Evolutionary conservation across 2,888 invertebrate genomes (phyloP), one percentile per base, ranked within the genome.

Genomic region (Lasioglossum vierecki): DNA sequence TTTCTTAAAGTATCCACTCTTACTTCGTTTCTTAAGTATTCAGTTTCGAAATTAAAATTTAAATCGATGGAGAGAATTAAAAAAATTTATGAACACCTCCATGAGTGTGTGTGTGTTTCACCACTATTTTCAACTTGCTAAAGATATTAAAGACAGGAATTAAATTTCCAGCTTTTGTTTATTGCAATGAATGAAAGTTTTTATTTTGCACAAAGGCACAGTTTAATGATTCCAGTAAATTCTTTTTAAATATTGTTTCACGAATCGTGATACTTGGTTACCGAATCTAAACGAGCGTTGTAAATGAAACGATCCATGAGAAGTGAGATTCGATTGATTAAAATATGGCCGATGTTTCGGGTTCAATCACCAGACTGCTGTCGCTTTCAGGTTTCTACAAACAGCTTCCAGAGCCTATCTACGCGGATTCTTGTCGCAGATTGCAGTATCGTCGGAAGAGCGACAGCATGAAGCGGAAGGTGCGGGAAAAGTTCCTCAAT

Each of bases 381-480:
- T 84, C 84, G 88, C 84, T 82, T 89, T 63, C 95, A 96, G 96
- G 96, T 92, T 96, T 96, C 94, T 96, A 96, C 94, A 96, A 96
- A 94, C 96, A 96, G 93, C 95, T 96, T 89, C 96, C 96, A 78
- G 96, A 96, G 91, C 96, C 96, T 46, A 94, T 96, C 84, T 96
- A 96, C 84, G 96, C 96, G 81, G 96, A 96, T 91, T 95, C 96
- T 87, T 96, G 96, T 91, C 95, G 96, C 79, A 95, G 96, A 89
- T 95, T 96, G 89, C 96, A 96, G 92, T 96, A 96, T 93, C 95
- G 96, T 83, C 95, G 96, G 85, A 96, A 96, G 92, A 96, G 96
- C 90, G 96, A 96, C 93, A 96, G 96, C 68, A 95, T 96, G 79
- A 96, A 96, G 92, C 96, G 96, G 91, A 95, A 95, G 85, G 96